phyloP scores from a whole-genome alignment of 2,113 vertebrate genomes.

The Takifugu flavidus region DNA sequence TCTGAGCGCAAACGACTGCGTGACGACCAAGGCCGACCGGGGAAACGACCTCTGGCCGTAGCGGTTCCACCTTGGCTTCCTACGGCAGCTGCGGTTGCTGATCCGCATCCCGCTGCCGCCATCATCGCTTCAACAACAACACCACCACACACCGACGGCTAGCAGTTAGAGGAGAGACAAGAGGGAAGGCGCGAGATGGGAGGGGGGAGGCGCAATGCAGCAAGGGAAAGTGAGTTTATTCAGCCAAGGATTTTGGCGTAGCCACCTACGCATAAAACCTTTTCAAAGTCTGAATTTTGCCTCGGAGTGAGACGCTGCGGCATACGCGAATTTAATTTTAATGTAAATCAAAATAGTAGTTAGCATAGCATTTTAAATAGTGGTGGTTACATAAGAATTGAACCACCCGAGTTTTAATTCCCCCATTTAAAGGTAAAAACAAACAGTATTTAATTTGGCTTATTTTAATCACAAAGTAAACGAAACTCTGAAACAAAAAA shows the following conservation, averaged over 20 bases:
- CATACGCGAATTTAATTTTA: not conserved
- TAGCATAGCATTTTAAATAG: not conserved
- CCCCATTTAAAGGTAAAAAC: not conserved
- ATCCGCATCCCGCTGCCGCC: slow-evolving; percentile 86
- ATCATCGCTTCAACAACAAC: slow-evolving; percentile 86
- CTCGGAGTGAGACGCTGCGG: too few species aligned
- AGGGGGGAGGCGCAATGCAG: slow-evolving; percentile 67
- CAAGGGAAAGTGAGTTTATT: slow-evolving; percentile 72
- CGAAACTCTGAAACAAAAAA: not conserved
- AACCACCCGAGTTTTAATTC: too few species aligned
- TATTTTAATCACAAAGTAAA: not conserved
- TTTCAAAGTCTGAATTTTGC: not conserved
- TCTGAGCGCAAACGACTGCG: slow-evolving; percentile 80
- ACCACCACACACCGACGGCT: slow-evolving; percentile 79
- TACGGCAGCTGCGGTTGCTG: slow-evolving; percentile 85
- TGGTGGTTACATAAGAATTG: not conserved
- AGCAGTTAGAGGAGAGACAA: slow-evolving; percentile 70
- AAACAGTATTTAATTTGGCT: not conserved
- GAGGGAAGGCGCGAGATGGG: slow-evolving; percentile 81
- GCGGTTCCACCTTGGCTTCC: slow-evolving; percentile 76
- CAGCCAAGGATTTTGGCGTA: slow-evolving; percentile 1
- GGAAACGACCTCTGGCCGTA: slow-evolving; percentile 86
- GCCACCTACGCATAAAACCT: not conserved
- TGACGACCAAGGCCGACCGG: slow-evolving; percentile 84
- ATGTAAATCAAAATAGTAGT: not conserved